Base-by-base conservation (phyloP, 1,140 invertebrate species). In the Sminthurinus signatus region DNA sequence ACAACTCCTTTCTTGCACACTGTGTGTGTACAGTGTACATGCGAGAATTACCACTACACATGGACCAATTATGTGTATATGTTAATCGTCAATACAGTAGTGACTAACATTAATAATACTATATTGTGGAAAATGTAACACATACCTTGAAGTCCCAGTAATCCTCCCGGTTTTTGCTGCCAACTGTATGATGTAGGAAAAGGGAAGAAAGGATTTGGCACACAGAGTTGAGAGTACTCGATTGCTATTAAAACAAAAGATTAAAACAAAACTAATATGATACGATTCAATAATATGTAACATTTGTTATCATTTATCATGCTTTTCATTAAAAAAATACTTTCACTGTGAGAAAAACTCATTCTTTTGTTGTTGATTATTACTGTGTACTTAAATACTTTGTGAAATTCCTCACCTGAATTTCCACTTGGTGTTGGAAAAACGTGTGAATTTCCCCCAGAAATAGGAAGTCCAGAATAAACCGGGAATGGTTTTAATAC, bases 81-180 rank as follows among this genome's bases (percentile, higher is more conserved):
- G 56, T 21, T 60, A 17, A 62, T 15, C 15, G 10, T 58, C 2
- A 56, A 12, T 8, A 36, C 48, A 21, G 14, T 56, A 44, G n/a
- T n/a, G n/a, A n/a, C n/a, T n/a, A n/a, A n/a, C n/a, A n/a, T n/a
- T n/a, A n/a, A n/a, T n/a, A n/a, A n/a, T n/a, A n/a, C n/a, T n/a
- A n/a, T 8, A 25, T 31, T 52, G 15, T 42, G 51, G 12, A 36
- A 50, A 48, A 21, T 12, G 3, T n/a, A 51, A 27, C 25, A 31
- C n/a, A 8, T 65, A 68, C 69, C 69, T 65, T 71, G 69, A 28
- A 71, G 56, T 23, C 69, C 69, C 0, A 70, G 54, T 36, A 70
- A 43, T 28, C 57, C 25, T 21, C 39, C 36, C 21, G 54, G 51
- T 46, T 65, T 64, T 15, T 60, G 65, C 23, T 65, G 65, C 66